Conservation (phyloP, 2,113 vertebrate species). For the Ivindomyrus marchei region DNA sequence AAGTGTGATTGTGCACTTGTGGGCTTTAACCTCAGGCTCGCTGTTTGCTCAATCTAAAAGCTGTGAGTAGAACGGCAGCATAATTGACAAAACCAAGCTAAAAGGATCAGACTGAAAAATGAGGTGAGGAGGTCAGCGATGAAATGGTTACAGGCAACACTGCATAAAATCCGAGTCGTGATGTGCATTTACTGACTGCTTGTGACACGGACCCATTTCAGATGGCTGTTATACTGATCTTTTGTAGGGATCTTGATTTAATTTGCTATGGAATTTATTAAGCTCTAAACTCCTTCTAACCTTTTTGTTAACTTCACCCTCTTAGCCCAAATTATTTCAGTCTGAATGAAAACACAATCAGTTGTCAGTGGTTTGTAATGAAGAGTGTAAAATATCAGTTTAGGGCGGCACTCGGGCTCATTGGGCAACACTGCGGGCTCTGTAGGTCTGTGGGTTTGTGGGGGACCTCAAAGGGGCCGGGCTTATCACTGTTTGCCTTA, state of each 20-base stretch:
- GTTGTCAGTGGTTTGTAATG: background rate
- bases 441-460: background rate
- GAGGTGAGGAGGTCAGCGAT: background rate
- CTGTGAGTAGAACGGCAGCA: background rate
- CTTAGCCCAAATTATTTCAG: background rate
- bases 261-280: background rate
- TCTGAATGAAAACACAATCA: background rate
- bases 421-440: background rate
- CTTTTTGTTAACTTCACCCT: background rate
- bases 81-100: background rate
- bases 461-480: background rate
- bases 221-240: background rate
- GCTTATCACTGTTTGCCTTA: background rate
- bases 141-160: background rate
- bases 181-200: background rate
- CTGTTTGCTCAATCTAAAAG: background rate
- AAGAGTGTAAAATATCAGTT: background rate
- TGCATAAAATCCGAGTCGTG: background rate
- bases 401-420: no score
- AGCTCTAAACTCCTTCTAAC: background rate
- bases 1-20: background rate
- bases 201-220: background rate
- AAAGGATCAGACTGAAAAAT: background rate
- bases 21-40: no score
- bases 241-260: background rate